Conservation (phyloP, 2,113 vertebrate genomes). For the Falco punctatus region DNA sequence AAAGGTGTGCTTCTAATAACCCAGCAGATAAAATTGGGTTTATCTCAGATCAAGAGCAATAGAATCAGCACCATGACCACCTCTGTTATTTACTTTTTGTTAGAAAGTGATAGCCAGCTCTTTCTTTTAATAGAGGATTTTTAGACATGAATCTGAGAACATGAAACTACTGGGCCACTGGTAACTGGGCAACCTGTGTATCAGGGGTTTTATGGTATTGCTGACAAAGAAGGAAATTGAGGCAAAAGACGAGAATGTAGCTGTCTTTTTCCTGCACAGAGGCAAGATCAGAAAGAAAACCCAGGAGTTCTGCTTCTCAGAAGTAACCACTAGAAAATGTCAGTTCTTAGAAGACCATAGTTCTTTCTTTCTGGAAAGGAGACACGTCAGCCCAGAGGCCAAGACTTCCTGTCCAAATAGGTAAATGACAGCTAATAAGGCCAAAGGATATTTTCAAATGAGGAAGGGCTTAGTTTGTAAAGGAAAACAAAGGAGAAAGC, state of each 20-base stretch:
- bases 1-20: slow-evolving; percentile 24
- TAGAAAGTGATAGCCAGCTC: neutral
- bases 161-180: neutral
- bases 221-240: neutral
- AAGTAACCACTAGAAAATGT: accelerated
- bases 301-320: neutral
- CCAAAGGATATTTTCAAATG: neutral
- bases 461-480: neutral
- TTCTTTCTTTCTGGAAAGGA: neutral
- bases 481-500: neutral
- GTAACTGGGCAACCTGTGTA: neutral
- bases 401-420: neutral
- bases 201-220: neutral
- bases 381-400: neutral
- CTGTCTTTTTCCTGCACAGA: neutral
- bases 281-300: neutral
- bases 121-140: neutral
- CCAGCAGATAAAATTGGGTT: slow-evolving; percentile 16
- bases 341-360: neutral
- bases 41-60: neutral
- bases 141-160: neutral
- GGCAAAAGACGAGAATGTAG: neutral
- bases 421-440: neutral
- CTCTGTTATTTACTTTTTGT: neutral
- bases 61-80: neutral